Percentiles rank a stretch among this genome's conserved stretches.
Evolutionary conservation across 2,888 invertebrate species (phyloP).

Genomic region (Acanthosepion esculentum): DNA sequence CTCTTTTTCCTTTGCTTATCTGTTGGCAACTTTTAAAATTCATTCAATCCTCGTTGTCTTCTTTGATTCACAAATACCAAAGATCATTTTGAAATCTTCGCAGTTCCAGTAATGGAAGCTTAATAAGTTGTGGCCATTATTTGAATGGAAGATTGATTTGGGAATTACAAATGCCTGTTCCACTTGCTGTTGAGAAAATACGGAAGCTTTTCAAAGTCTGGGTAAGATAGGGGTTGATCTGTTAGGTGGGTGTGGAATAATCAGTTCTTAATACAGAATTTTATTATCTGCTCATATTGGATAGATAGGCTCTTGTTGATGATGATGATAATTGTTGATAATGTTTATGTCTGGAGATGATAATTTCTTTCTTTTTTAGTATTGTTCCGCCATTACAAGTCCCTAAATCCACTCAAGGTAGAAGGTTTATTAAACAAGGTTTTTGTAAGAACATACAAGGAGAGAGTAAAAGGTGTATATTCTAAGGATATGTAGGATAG

Average conservation of each 20-base stretch:
- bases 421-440: too few relatives aligned
- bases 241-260: not conserved
- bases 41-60: not conserved
- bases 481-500: too few relatives aligned
- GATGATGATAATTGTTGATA: not conserved
- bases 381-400: too few relatives aligned
- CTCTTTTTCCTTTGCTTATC: not conserved
- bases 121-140: not conserved
- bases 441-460: too few relatives aligned
- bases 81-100: not conserved
- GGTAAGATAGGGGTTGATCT: not conserved
- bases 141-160: slow-evolving; percentile 18
- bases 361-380: too few relatives aligned
- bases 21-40: not conserved
- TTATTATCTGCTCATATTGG: not conserved
- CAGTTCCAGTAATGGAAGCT: slow-evolving; percentile 16
- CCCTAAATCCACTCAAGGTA: too few relatives aligned
- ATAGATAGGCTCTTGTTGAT: not conserved
- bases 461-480: too few relatives aligned
- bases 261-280: not conserved
- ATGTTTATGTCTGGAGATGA: not conserved
- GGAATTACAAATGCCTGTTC: not conserved
- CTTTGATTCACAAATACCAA: slow-evolving; percentile 2
- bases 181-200: slow-evolving; percentile 6
- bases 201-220: not conserved